Evolutionary conservation across 2,113 vertebrate species (phyloP).

Genomic region (Camelus dromedarius): DNA sequence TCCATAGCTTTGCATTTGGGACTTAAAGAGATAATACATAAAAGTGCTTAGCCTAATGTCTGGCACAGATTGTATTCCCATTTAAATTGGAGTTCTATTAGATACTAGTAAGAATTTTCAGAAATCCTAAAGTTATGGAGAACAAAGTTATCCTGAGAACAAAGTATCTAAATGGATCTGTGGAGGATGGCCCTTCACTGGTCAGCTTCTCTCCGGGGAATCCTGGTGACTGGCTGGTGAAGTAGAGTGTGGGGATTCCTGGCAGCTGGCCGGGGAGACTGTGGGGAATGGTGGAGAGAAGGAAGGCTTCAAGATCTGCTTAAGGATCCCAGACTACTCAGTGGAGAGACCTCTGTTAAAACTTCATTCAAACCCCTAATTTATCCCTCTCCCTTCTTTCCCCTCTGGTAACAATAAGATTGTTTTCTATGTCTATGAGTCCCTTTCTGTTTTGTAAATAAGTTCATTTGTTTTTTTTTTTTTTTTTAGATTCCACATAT

Average conservation of each 20-base stretch:
- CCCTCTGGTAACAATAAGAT: no score
- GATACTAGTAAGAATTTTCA: not conserved
- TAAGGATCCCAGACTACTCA: not conserved
- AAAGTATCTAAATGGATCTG: not conserved
- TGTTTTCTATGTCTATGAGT: no score
- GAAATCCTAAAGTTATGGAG: not conserved
- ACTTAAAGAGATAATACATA: not conserved
- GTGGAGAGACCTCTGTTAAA: not conserved
- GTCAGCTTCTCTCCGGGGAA: not conserved
- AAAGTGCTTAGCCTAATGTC: not conserved
- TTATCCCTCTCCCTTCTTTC: no score
- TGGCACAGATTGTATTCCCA: not conserved
- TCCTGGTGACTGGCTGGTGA: fast-evolving
- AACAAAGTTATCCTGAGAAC: not conserved
- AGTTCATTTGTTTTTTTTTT: no score
- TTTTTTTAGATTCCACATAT: no score
- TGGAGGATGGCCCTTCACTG: not conserved
- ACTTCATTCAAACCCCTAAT: not conserved
- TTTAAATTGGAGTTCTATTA: not conserved
- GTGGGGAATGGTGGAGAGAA: not conserved
- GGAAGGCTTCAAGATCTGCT: not conserved
- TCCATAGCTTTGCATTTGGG: conserved; percentile 9
- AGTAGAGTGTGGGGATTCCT: not conserved
- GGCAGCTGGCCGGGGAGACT: not conserved
- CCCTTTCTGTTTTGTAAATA: no score